Base-by-base conservation (phyloP, 2,888 invertebrate genomes). In the Halictus quadricinctus region DNA sequence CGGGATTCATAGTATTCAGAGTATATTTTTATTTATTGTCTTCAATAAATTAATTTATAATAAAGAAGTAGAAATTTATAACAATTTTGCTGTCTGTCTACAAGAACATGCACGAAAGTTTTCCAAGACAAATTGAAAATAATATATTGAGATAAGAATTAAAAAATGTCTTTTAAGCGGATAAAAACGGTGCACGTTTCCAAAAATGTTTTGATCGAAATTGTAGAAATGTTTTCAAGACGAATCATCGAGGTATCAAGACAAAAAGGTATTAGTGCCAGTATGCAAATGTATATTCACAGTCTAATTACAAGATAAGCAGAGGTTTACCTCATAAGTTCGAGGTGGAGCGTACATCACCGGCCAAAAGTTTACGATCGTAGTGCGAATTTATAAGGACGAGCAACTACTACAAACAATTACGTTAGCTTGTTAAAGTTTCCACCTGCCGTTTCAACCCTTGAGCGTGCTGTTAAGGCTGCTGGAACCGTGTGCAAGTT, bases 391-490 rank as follows among this genome's bases (percentile, higher is more conserved):
- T 64, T 64, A 29, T 29, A 64, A 29, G 64, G 29, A 15, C 64
- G 64, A 64, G 64, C 64, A 29, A 64, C 64, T 64, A 64, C 64
- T 64, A 64, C 64, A 29, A 64, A 64, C 64, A 29, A 64, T 58
- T 15, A 73, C 7, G 36, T 7, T 8, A 60, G n/a, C 4, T 6
- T 12, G 7, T 25, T 29, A 64, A 29, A 64, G 29, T 64, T 64
- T 64, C 64, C 29, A 64, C 15, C 64, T n/a, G 29, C 29, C 7
- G 25, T 64, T 13, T 64, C 64, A 29, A 64, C 64, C 64, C 29
- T 29, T 15, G 15, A 64, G 64, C 13, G 64, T 64, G 6, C 25
- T 60, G 12, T 25, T n/a, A 29, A 13, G 64, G 29, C 25, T 60
- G 25, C 15, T 13, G 60, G 13, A 13, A 4, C 15, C 25, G 25